Evolutionary conservation across 2,797 vertebrate genomes (phyloP), one percentile per base, ranked within the genome.

Genomic region (Melanotaenia trifasciata): DNA sequence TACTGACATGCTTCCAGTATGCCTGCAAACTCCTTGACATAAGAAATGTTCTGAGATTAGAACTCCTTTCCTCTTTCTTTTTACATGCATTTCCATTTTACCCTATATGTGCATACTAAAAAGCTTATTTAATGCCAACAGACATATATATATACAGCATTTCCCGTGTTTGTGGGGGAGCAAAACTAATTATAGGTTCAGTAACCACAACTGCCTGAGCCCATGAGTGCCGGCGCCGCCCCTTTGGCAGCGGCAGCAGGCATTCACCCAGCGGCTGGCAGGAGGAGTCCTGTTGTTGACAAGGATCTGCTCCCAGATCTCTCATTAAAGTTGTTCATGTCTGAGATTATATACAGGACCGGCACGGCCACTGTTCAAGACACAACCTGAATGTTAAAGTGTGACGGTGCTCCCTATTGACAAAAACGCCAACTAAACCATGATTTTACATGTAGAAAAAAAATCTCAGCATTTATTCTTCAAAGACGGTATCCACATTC

Each of bases 251-350:
- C 62, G 61, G 70, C 67, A 71, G 77, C 80, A 81, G 75, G 75
- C 78, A 38, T 58, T 87, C 86, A 89, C 85, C 84, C 85, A 74
- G 83, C 36, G 78, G 81, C 79, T 88, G 85, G 86, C 84, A 84
- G 81, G 72, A 85, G 80, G 78, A 91, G 78, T 66, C 8, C 78
- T 82, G 77, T 78, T 91, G 91, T 87, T 88, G 90, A 93, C 92
- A 88, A 73, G 78, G 74, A 80, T 82, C 82, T 78, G 45, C 72
- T 90, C 90, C 81, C 90, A 91, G 80, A 86, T 89, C 83, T 87
- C 87, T 92, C 87, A 93, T 92, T 93, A 91, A 74, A 83, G 80
- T 76, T 78, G 74, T 81, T 90, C 87, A 88, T 86, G 88, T 76
- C 74, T 79, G 86, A 83, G 84, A 91, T 89, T 87, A 87, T 87